Evolutionary conservation across 2,888 invertebrate species (phyloP).

Genomic region (Auanema sp.): DNA sequence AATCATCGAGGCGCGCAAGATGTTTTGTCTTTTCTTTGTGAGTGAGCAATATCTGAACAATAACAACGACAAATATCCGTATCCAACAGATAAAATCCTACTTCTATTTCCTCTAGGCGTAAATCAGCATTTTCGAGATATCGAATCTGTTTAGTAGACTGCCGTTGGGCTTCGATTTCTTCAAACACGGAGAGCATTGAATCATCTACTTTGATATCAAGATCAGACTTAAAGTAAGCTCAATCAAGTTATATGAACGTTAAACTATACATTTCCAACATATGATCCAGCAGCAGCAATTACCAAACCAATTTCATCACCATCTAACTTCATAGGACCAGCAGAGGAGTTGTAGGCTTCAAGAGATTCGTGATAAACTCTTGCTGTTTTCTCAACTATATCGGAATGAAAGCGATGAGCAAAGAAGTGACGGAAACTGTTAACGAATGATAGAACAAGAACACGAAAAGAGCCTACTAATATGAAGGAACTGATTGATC

Average conservation of each 20-base stretch:
- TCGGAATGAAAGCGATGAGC: constrained; percentile 54
- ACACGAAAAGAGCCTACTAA: constrained; percentile 36
- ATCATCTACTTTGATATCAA: constrained; percentile 36
- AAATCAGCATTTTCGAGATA: constrained; percentile 53
- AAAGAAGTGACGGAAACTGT: constrained; percentile 59
- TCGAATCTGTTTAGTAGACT: constrained; percentile 51
- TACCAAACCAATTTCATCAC: constrained; percentile 24
- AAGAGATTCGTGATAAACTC: constrained; percentile 22
- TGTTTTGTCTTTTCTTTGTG: too few species aligned
- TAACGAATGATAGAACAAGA: constrained; percentile 1
- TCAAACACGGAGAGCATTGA: constrained; percentile 35
- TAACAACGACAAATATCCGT: too few species aligned
- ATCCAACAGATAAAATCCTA: too few species aligned
- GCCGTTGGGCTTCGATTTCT: constrained; percentile 7
- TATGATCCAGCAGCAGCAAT: constrained; percentile 19
- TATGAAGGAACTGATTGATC: constrained; percentile 44
- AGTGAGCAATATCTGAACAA: too few species aligned
- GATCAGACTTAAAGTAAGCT: constrained; percentile 18
- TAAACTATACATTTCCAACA: neutral
- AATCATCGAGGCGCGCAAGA: too few species aligned
- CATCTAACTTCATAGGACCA: constrained; percentile 6
- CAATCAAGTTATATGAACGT: too few species aligned
- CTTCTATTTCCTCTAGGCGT: constrained; percentile 47
- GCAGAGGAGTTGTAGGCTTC: constrained; percentile 10
- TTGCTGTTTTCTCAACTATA: constrained; percentile 36